These are phyloP conservation scores for Drosophila novamexicana DNA, from an alignment of 1,140 invertebrate species.

Conservation along the genomic window DNA sequence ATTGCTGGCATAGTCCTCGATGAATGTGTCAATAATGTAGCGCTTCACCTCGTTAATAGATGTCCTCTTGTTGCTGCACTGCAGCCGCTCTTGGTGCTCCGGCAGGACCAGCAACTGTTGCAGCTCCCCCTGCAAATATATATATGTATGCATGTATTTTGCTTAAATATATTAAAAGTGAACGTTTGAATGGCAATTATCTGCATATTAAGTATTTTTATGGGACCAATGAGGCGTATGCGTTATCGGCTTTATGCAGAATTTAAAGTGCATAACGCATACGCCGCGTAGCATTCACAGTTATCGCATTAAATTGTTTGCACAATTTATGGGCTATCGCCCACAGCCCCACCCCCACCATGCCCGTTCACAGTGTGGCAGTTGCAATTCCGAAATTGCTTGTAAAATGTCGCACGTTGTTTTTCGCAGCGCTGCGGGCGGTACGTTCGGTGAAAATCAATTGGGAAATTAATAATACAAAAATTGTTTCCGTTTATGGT, in stretches of 20 bases:
- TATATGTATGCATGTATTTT: conserved; percentile 1
- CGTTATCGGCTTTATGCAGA: conserved; percentile 51
- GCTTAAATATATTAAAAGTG: conserved; percentile 3
- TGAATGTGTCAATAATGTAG: conserved; percentile 83
- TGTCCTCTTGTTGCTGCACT: conserved; percentile 78
- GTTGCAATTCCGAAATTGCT: conserved; percentile 28
- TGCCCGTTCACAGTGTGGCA: neutral
- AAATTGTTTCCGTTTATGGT: neutral
- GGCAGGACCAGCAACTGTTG: conserved; percentile 78
- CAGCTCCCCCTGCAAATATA: conserved; percentile 69
- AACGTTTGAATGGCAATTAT: conserved; percentile 57
- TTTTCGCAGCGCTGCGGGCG: conserved; percentile 1
- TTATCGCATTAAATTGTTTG: conserved; percentile 37
- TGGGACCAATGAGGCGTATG: conserved; percentile 47
- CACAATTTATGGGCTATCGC: conserved; percentile 16
- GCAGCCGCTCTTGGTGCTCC: conserved; percentile 76
- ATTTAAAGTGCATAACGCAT: conserved; percentile 30
- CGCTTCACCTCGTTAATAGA: conserved; percentile 84
- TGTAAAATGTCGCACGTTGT: conserved; percentile 39
- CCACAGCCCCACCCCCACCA: neutral
- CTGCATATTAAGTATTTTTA: conserved; percentile 50
- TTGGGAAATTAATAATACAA: conserved; percentile 10
- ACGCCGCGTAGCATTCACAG: conserved; percentile 35
- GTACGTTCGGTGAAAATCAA: conserved; percentile 5
- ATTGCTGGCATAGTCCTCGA: conserved; percentile 78